Percentiles rank a stretch among this genome's conserved stretches.
Conservation (phyloP, 1,140 invertebrate species). For the Maconellicoccus hirsutus region DNA sequence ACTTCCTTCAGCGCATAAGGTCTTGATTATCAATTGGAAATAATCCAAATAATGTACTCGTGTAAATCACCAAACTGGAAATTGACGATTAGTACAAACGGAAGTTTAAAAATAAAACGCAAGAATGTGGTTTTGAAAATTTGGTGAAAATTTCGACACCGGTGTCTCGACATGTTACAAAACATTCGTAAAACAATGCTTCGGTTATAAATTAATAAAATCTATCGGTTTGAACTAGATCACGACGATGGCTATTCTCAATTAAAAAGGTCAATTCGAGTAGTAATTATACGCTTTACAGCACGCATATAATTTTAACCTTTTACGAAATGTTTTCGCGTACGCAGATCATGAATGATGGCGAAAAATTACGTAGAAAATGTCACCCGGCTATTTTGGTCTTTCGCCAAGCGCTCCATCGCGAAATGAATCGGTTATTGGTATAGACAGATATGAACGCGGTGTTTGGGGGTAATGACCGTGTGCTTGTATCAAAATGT, state of each 20-base stretch:
- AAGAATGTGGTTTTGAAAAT: not conserved
- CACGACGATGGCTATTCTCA: too few relatives aligned
- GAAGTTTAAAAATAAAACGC: slow-evolving; percentile 4
- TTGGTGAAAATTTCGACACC: not conserved
- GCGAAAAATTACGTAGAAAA: not conserved
- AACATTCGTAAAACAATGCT: too few relatives aligned
- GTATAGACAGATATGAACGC: not conserved
- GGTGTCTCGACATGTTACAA: not conserved
- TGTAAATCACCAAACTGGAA: not conserved
- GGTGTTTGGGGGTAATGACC: not conserved
- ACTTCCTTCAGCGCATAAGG: not conserved
- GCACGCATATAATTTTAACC: too few relatives aligned
- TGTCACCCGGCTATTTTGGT: not conserved
- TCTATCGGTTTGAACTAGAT: too few relatives aligned
- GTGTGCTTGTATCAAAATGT: not conserved
- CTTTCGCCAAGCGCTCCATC: not conserved
- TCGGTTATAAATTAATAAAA: too few relatives aligned
- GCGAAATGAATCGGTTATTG: slow-evolving; percentile 3
- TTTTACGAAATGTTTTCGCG: too few relatives aligned
- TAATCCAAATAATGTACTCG: not conserved
- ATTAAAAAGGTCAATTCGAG: too few relatives aligned
- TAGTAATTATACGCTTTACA: too few relatives aligned
- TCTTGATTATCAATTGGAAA: not conserved
- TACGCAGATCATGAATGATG: too few relatives aligned
- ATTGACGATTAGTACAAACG: not conserved